Evolutionary conservation across 92 coral and sea anemone species (phyloP).

Genomic region (Actinernus sp.): DNA sequence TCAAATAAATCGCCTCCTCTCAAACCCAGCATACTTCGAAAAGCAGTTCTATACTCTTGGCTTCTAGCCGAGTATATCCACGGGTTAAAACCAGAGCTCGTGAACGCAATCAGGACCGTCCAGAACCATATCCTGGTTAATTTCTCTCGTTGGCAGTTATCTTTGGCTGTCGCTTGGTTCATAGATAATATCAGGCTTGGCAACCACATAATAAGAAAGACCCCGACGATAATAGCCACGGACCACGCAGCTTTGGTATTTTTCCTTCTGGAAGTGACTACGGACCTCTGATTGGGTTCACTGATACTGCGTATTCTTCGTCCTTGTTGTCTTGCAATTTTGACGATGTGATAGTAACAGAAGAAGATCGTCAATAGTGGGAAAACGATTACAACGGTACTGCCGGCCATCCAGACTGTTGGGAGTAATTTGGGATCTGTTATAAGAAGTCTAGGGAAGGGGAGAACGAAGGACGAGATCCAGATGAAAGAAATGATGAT

Average conservation of each 20-base stretch:
- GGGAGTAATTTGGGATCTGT: conserved; percentile 20
- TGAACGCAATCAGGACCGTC: conserved; percentile 27
- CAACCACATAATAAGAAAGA: conserved; percentile 34
- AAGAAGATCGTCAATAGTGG: conserved; percentile 24
- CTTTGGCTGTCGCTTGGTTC: conserved; percentile 1
- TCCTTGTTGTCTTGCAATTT: conserved; percentile 22
- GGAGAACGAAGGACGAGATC: conserved; percentile 22
- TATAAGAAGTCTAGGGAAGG: conserved; percentile 26
- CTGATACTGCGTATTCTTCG: conserved; percentile 1
- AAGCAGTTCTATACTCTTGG: conserved; percentile 30
- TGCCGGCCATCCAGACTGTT: conserved; percentile 44
- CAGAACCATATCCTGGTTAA: conserved; percentile 33
- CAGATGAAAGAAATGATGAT: conserved; percentile 21
- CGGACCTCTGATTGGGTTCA: neutral
- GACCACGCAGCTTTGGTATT: conserved; percentile 42
- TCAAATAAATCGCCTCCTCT: neutral
- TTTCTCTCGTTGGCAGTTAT: conserved; percentile 15
- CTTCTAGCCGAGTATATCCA: conserved; percentile 43
- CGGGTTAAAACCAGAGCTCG: conserved; percentile 34
- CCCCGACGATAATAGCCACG: conserved; percentile 46
- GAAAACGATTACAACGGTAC: conserved; percentile 6
- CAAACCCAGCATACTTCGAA: conserved; percentile 11
- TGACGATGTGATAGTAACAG: conserved; percentile 43
- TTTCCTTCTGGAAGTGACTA: neutral
- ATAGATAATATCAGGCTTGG: conserved; percentile 28